These are phyloP conservation scores for Strigamia maritima DNA, from an alignment of 2,888 invertebrate species.

Conservation along the genomic window DNA sequence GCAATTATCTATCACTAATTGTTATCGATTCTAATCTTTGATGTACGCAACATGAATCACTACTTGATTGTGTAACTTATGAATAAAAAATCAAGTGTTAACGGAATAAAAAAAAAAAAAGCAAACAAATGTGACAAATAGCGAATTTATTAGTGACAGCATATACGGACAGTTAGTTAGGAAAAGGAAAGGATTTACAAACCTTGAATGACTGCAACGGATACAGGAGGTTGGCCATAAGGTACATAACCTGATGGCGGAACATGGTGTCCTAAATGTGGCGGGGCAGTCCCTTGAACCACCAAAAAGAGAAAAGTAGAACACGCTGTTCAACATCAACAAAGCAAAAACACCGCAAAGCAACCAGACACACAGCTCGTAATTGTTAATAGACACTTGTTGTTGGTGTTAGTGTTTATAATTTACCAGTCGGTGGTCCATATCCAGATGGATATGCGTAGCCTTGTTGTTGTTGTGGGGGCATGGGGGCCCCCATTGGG, in stretches of 20 bases:
- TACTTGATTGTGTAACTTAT: no score
- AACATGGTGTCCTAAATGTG: not conserved
- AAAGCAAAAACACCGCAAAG: not conserved
- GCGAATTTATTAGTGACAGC: not conserved
- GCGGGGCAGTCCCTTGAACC: not conserved
- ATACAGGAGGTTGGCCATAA: not conserved
- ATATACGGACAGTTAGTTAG: not conserved
- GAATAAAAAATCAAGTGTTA: no score
- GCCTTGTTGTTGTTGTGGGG: not conserved
- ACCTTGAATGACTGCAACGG: not conserved
- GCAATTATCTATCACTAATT: no score
- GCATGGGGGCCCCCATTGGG: not conserved
- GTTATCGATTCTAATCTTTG: no score
- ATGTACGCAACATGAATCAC: no score
- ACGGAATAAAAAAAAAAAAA: no score
- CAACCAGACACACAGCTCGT: not conserved
- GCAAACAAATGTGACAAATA: no score
- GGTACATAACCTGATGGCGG: not conserved
- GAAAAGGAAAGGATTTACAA: not conserved
- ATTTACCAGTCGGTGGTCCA: not conserved
- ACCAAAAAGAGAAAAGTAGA: slow-evolving; percentile 8
- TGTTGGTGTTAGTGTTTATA: not conserved
- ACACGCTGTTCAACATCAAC: not conserved
- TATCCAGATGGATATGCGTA: not conserved
- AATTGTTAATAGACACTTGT: not conserved